These are phyloP conservation scores for Heliconius ethilla DNA, from an alignment of 2,888 invertebrate species.

Conservation along the genomic window DNA sequence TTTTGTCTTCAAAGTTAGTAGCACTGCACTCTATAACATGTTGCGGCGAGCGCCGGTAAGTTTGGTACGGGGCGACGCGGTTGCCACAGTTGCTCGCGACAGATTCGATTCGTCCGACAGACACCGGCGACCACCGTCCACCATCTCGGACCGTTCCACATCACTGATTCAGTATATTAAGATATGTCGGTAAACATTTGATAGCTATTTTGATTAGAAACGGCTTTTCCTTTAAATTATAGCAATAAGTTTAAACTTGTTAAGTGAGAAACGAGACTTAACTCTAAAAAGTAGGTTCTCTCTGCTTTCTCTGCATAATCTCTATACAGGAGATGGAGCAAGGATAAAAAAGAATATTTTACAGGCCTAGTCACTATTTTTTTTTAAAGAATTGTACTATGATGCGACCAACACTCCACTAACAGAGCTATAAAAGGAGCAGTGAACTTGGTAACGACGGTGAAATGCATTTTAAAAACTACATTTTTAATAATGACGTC, in stretches of 20 bases:
- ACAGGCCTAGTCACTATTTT: conserved; percentile 51
- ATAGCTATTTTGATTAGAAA: conserved; percentile 26
- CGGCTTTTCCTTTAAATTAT: conserved; percentile 45
- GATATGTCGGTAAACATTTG: conserved; percentile 2
- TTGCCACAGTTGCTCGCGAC: conserved; percentile 57
- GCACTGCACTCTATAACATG: conserved; percentile 18
- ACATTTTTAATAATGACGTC: conserved; percentile 32
- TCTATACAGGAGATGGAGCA: not conserved
- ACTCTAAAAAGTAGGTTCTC: not conserved
- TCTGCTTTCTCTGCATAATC: not conserved
- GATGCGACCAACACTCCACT: conserved; percentile 47
- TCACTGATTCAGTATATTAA: conserved; percentile 32
- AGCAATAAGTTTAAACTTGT: not conserved
- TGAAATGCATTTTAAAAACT: conserved; percentile 31
- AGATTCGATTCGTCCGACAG: conserved; percentile 60
- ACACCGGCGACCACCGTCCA: conserved; percentile 62
- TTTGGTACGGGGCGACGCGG: conserved; percentile 44
- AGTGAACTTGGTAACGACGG: conserved; percentile 54
- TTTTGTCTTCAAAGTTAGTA: conserved; percentile 13
- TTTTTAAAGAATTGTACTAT: conserved; percentile 19
- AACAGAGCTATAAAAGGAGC: conserved; percentile 67
- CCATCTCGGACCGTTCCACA: conserved; percentile 57
- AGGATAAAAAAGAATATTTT: not conserved
- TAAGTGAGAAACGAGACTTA: not conserved
- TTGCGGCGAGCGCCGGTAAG: conserved; percentile 39